phyloP scores from a whole-genome alignment of 2,888 invertebrate species.

The Capitulum mitella region DNA sequence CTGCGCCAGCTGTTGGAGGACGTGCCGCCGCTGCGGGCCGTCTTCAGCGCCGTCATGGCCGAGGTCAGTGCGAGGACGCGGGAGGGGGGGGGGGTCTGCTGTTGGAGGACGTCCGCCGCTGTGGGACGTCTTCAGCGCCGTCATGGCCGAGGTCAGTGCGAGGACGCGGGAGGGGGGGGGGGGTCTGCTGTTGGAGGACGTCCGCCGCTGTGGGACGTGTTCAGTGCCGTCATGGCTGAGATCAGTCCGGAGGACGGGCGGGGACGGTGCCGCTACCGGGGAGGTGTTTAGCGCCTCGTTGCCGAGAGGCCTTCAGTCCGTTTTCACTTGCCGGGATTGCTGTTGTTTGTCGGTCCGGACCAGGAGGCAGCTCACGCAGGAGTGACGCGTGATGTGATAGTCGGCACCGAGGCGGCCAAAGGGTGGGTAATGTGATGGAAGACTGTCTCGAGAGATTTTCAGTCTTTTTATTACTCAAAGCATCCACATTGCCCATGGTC shows the following conservation, averaged over 20 bases:
- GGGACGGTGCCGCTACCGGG: no score
- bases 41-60: not conserved
- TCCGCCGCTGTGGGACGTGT: not conserved
- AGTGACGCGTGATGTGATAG: no score
- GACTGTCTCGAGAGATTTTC: no score
- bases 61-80: not conserved
- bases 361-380: no score
- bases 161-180: not conserved
- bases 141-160: not conserved
- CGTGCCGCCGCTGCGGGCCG: not conserved
- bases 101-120: not conserved
- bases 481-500: no score
- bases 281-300: no score
- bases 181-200: not conserved
- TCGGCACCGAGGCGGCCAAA: no score
- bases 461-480: no score
- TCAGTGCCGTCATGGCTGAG: not conserved
- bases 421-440: no score
- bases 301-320: no score
- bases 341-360: no score
- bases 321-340: no score
- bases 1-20: slow-evolving; percentile 10
- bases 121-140: not conserved
- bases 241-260: not conserved
- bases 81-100: not conserved